Evolutionary conservation across 2,113 vertebrate species (phyloP), one percentile per base, ranked within the genome.

Genomic region (Nesoenas mayeri): DNA sequence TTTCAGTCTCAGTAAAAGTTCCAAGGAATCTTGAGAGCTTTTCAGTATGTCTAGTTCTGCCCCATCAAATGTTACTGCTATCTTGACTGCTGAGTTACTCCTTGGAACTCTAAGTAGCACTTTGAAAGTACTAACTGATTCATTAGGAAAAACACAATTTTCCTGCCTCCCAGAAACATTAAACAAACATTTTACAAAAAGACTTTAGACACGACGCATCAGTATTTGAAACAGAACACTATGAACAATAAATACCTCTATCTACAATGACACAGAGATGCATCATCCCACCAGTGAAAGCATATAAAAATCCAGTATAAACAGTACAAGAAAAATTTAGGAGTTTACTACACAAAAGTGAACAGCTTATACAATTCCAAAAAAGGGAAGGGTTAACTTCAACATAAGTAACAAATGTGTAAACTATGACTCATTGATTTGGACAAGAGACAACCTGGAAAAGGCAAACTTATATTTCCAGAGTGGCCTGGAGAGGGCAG

Each of bases 391-490:
- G 9, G 47, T 42, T 25, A 77, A 79, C 26, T 87, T 71, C 51
- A 61, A 89, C 5, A 8, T 38, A 85, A 89, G 34, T n/a, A 85
- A 72, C 32, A 72, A 95, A 85, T 42, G 56, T 38, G n/a, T 71
- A 53, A 91, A 80, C 17, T 48, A 67, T 82, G 88, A 93, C 19
- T 94, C 85, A 88, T 67, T 81, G 34, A 87, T 53, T 58, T 95
- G 92, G 90, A 88, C 66, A 77, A 72, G 42, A 53, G 29, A 89
- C 85, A 94, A 77, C 44, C 25, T 94, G 58, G 85, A 90, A 94
- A 95, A 82, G 70, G 66, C 69, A 61, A 85, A 60, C 18, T 79
- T 8, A 10, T 24, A 48, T 42, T 87, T 89, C 34, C 66, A 69
- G 61, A 84, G 26, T 34, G 44, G 82, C 40, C n/a, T 61, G 47